These are phyloP conservation scores for Chymomyza procnemis DNA, from an alignment of 2,888 invertebrate genomes.

Conservation along the genomic window DNA sequence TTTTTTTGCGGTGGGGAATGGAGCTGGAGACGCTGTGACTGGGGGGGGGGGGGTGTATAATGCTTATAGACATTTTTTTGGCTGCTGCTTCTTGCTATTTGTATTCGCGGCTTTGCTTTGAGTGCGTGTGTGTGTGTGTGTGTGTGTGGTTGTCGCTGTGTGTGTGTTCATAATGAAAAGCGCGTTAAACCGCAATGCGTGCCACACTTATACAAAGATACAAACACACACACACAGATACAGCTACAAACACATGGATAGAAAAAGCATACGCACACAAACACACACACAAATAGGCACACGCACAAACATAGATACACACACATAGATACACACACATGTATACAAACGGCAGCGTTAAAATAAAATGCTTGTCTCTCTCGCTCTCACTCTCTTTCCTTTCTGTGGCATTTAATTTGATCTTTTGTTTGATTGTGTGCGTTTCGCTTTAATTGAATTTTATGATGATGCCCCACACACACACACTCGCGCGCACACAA, in stretches of 20 bases:
- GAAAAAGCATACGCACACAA: too few species aligned
- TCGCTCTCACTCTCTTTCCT: too few species aligned
- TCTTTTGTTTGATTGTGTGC: conserved; percentile 72
- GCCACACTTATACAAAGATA: conserved; percentile 15
- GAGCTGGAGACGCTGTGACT: too few species aligned
- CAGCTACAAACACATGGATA: conserved; percentile 14
- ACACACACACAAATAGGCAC: not conserved
- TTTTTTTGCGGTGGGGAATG: not conserved
- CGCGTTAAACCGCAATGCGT: conserved; percentile 49
- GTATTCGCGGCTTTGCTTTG: not conserved
- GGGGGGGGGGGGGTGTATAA: not conserved
- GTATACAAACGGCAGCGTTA: conserved; percentile 19
- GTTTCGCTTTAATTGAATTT: conserved; percentile 72
- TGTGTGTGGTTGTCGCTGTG: conserved; percentile 7
- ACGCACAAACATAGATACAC: conserved; percentile 17
- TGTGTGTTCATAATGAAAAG: conserved; percentile 31
- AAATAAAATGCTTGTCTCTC: conserved; percentile 70
- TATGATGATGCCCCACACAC: conserved; percentile 59
- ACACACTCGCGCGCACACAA: conserved; percentile 19
- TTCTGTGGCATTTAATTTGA: conserved; percentile 73
- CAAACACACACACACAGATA: conserved; percentile 12
- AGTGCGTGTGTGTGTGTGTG: conserved; percentile 6
- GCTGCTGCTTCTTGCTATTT: not conserved
- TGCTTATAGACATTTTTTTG: not conserved
- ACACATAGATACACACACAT: conserved; percentile 11